Conservation (phyloP, 2,888 invertebrate species). For the Ormyrus pomaceus region DNA sequence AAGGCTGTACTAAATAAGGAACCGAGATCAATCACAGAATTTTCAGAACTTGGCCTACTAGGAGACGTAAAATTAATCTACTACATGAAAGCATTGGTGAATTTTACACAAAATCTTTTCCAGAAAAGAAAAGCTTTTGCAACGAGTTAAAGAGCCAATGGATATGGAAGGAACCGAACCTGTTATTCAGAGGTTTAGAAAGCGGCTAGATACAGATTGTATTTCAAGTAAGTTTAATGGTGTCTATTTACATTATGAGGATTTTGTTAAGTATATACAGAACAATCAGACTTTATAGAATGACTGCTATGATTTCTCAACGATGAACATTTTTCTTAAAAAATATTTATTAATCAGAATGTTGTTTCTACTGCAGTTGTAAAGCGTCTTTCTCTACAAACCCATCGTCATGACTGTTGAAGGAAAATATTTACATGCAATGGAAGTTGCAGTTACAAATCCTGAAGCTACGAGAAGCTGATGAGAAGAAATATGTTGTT, state of each 20-base stretch:
- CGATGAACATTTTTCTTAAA: not conserved
- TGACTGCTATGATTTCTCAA: slow-evolving; percentile 5
- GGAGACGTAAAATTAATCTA: slow-evolving; percentile 91
- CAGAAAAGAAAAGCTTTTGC: slow-evolving; percentile 86
- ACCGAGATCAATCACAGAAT: slow-evolving; percentile 93
- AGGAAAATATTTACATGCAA: slow-evolving; percentile 80
- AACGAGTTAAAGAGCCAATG: slow-evolving; percentile 87
- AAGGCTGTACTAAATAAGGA: slow-evolving; percentile 96
- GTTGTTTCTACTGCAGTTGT: slow-evolving; percentile 15
- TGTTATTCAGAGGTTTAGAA: slow-evolving; percentile 64
- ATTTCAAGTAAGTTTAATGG: slow-evolving; percentile 30
- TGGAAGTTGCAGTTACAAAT: slow-evolving; percentile 91
- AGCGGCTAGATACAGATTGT: slow-evolving; percentile 32
- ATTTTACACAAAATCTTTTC: slow-evolving; percentile 84
- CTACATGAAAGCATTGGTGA: slow-evolving; percentile 89
- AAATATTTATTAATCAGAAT: not conserved
- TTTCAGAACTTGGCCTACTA: slow-evolving; percentile 90
- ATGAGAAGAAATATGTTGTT: slow-evolving; percentile 77
- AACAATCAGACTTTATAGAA: slow-evolving; percentile 26
- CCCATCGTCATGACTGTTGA: slow-evolving; percentile 76
- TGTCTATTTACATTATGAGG: not conserved
- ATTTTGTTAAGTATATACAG: not conserved
- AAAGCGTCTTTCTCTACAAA: slow-evolving; percentile 10
- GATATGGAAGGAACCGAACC: slow-evolving; percentile 83
- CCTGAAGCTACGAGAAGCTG: slow-evolving; percentile 80